Conservation (phyloP, 2,888 invertebrate genomes). For the Encarsia formosa region DNA sequence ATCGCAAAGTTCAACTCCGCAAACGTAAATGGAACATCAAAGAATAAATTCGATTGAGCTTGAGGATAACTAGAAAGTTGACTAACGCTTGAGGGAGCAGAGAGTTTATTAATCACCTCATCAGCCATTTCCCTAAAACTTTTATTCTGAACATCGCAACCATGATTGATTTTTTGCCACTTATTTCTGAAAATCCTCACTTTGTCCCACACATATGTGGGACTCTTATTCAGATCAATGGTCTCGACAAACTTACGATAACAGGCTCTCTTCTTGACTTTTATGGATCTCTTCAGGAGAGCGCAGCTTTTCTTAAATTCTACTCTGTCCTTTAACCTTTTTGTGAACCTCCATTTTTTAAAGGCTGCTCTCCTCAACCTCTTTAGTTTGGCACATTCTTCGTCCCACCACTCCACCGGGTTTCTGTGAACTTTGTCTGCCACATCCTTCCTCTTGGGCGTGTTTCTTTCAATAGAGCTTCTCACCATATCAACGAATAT, state of each 20-base stretch:
- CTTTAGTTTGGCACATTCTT: slow-evolving; percentile 7
- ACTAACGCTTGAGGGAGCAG: not conserved
- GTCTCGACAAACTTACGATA: slow-evolving; percentile 6
- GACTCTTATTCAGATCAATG: slow-evolving; percentile 1
- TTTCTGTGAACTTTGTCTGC: not conserved
- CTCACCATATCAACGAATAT: not conserved
- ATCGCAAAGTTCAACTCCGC: not conserved
- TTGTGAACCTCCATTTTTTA: slow-evolving; percentile 8
- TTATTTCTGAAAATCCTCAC: slow-evolving; percentile 6
- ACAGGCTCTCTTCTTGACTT: slow-evolving; percentile 6
- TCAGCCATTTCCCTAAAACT: not conserved
- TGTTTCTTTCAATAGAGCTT: not conserved
- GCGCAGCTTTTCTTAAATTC: slow-evolving; percentile 6
- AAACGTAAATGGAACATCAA: not conserved
- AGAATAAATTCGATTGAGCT: not conserved
- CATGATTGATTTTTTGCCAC: not conserved
- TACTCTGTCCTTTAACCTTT: not conserved
- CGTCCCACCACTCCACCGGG: slow-evolving; percentile 21
- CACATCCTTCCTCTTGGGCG: not conserved
- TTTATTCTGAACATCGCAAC: not conserved
- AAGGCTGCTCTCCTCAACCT: slow-evolving; percentile 4
- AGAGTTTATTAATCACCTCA: slow-evolving; percentile 2
- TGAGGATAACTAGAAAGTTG: not conserved
- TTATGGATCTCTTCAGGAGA: slow-evolving; percentile 1
- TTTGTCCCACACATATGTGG: slow-evolving; percentile 6